Base-by-base conservation (phyloP, 2,888 invertebrate genomes). In the Brachyptera putata region DNA sequence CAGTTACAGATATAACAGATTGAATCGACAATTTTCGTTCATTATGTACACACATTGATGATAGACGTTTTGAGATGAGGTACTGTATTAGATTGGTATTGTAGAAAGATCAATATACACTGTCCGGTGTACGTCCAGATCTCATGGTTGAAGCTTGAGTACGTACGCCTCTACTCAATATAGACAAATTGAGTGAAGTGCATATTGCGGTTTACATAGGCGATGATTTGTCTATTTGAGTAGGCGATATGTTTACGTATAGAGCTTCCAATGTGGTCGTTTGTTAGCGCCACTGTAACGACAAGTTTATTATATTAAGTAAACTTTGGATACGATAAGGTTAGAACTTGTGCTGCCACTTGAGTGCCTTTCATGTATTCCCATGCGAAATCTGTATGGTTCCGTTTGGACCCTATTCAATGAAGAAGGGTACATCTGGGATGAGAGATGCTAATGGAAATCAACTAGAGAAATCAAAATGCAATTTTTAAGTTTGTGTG, bases 251-350 rank as follows among this genome's bases (percentile, higher is more conserved):
- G n/a, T 11, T 11, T 30, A 30, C 30, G 11, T 30, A 11, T 30
- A 30, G 30, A 7, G 11, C 5, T 30, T 30, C 5, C 7, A 30
- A 30, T 30, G 7, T 7, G 11, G 30, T 30, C 30, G 30, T 30
- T 30, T 30, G 30, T 30, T 30, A 30, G 30, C 30, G 30, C 7
- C 7, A 30, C 5, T 30, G 5, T 7, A 24, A n/a, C 22, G 16
- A 18, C 22, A 46, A 24, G 46, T 46, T 46, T 24, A 24, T 46
- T 18, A 46, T 24, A 46, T 46, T 46, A 46, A 2, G 46, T 46
- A 46, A 46, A 46, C 46, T 46, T 46, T 46, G 46, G 3, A 46
- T 46, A 21, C 46, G 46, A 46, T 46, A 46, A 46, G 46, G 46
- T 46, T 46, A 30, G 46, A 46, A 46, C 22, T 46, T 24, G 24